Evolutionary conservation across 1,140 invertebrate species (phyloP), one percentile per base, ranked within the genome.

Genomic region (Cydia fagiglandana): DNA sequence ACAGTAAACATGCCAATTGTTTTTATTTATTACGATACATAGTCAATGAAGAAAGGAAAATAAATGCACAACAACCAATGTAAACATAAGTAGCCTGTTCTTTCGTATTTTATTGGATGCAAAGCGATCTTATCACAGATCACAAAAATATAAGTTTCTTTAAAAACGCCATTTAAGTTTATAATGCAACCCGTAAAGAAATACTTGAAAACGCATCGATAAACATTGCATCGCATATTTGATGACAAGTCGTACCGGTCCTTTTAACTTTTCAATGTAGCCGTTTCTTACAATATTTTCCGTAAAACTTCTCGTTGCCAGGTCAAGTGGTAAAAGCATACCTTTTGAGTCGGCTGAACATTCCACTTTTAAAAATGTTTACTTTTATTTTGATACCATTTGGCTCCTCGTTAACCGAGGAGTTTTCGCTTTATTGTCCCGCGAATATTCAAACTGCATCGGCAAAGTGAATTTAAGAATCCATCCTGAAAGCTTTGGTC

Each of bases 101-200:
- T 10, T 0, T 10, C 34, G 38, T 70, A 17, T 38, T 68, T 70
- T 70, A 70, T 70, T 38, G 15, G 1, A 4, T 70, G 17, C 38
- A 70, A 70, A 45, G 66, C 17, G 38, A 70, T 70, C 15, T 70
- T 70, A 70, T 70, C 66, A 45, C n/a, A 10, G n/a, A 41, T 6
- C n/a, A n/a, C 15, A n/a, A n/a, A 34, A 41, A 70, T 38, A 41
- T 70, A 68, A 68, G 66, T 70, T 70, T 38, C 30, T 70, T 70
- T 70, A 38, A 70, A 70, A 70, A 70, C n/a, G 34, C 66, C 66
- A 38, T 70, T 70, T 70, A 70, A 17, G 66, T 41, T 7, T 41
- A 30, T 70, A 5, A 5, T 38, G 66, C 0, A 0, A 20, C 10
- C 4, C 17, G 56, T 12, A 12, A 24, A 61, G 10, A 61, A 24